Conservation (phyloP, 1,140 invertebrate species). For the Polypedilum vanderplanki region DNA sequence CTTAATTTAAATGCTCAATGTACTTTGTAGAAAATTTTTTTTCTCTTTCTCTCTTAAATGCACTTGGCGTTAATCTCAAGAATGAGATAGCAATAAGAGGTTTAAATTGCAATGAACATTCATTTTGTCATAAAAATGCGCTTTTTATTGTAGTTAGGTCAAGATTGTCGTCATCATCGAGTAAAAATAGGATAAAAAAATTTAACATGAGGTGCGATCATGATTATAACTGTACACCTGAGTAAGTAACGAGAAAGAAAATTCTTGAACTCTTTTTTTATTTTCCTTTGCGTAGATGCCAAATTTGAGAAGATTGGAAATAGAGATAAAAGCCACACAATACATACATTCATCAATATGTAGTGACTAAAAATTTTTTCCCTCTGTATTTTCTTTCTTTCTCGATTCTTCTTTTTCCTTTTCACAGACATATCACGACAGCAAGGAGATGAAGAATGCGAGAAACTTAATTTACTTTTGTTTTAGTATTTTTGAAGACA, state of each 20-base stretch:
- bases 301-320: slow-evolving; percentile 6
- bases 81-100: too few relatives aligned
- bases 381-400: too few relatives aligned
- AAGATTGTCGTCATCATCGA: neutral
- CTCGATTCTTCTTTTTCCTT: too few relatives aligned
- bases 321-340: slow-evolving; percentile 2
- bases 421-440: neutral
- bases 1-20: too few relatives aligned
- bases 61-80: too few relatives aligned
- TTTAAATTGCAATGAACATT: too few relatives aligned
- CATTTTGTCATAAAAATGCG: neutral
- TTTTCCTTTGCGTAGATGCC: neutral
- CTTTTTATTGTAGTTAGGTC: neutral
- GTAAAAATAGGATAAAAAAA: neutral
- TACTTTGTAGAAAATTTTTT: too few relatives aligned
- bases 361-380: neutral
- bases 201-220: slow-evolving; percentile 2
- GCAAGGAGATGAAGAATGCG: neutral
- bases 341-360: slow-evolving; percentile 6
- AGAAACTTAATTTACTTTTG: slow-evolving; percentile 19
- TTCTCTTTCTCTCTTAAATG: too few relatives aligned
- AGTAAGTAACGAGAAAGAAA: neutral
- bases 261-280: neutral
- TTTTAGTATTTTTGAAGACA: slow-evolving; percentile 12
- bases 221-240: slow-evolving; percentile 11